Base-by-base conservation (phyloP, 1,140 invertebrate species). In the Hypothenemus hampei region DNA sequence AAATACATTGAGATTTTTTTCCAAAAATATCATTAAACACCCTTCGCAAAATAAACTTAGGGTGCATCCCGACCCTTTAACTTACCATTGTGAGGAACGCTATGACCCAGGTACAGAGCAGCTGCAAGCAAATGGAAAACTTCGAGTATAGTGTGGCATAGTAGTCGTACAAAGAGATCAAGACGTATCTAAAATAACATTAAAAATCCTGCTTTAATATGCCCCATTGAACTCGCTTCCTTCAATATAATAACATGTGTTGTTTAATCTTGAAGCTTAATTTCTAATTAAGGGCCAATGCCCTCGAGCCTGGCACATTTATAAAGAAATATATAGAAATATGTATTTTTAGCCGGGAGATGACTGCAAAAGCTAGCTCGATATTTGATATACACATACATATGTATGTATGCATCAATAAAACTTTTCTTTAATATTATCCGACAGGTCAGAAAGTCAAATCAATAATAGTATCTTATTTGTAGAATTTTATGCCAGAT, bases 121-220 rank as follows among this genome's bases (percentile, higher is more conserved):
- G 75, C 81, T 91, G 90, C 36, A 86, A 57, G 47, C 75, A 80
- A 59, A 90, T 89, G 62, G 83, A 80, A 24, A 74, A 75, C 18
- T 72, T 78, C 31, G 82, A 85, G 72, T 91, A 93, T 44, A 92
- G 78, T 61, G 77, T 77, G 10, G 81, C 77, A 71, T 91, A 92
- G 60, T 84, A 75, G 41, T 82, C 76, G 67, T 87, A 83, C 65
- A 81, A 84, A 5, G 87, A 84, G 63, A 93, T 91, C 54, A 91
- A 69, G 35, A 91, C 82, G 70, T 89, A 91, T 70, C 89, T 91
- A 76, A 24, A 77, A 75, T 37, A 41, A 46, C 46, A 53, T 39
- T 29, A 46, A 54, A 54, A n/a, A n/a, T n/a, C 41, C 48, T 51
- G 48, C 41, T 51, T 51, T 41, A 19, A 23, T 47, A 47, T 33